Evolutionary conservation across 1,140 invertebrate species (phyloP).

Genomic region (Tetragonula clypearis): DNA sequence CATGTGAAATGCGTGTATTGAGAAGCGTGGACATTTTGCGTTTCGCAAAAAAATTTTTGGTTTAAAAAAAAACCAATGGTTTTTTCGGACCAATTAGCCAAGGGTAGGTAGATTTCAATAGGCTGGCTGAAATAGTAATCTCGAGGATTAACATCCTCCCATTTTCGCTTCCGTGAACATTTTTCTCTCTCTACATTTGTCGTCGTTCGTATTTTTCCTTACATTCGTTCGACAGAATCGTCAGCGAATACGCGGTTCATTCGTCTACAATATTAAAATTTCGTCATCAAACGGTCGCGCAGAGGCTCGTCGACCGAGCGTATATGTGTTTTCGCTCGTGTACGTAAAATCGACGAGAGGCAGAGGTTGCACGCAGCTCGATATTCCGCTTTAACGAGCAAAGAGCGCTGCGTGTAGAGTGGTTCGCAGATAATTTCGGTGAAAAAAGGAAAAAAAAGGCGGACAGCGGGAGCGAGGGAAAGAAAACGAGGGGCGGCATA

Average conservation of each 20-base stretch:
- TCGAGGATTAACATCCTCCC: too few relatives aligned
- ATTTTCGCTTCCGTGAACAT: too few relatives aligned
- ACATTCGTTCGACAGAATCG: not conserved
- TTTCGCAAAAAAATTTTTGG: too few relatives aligned
- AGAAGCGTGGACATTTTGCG: too few relatives aligned
- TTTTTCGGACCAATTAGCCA: too few relatives aligned
- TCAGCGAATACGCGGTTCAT: not conserved
- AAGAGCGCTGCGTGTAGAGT: not conserved
- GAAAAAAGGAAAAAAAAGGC: constrained; percentile 8
- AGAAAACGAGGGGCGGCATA: constrained; percentile 31
- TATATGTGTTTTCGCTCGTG: too few relatives aligned
- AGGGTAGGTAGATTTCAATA: too few relatives aligned
- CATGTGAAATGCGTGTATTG: too few relatives aligned
- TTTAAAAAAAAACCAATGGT: too few relatives aligned
- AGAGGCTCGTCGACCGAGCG: not conserved
- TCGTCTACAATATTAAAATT: not conserved
- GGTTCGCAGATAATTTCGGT: constrained; percentile 51
- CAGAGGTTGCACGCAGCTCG: not conserved
- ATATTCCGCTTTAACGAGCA: constrained; percentile 38
- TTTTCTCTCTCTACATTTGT: too few relatives aligned
- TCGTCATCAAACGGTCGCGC: not conserved
- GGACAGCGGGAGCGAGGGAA: constrained; percentile 14
- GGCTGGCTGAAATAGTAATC: too few relatives aligned
- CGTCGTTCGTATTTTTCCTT: not conserved
- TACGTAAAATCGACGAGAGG: not conserved